These are phyloP conservation scores for Drosophila sulfurigaster DNA, from an alignment of 1,140 invertebrate species.

Conservation along the genomic window DNA sequence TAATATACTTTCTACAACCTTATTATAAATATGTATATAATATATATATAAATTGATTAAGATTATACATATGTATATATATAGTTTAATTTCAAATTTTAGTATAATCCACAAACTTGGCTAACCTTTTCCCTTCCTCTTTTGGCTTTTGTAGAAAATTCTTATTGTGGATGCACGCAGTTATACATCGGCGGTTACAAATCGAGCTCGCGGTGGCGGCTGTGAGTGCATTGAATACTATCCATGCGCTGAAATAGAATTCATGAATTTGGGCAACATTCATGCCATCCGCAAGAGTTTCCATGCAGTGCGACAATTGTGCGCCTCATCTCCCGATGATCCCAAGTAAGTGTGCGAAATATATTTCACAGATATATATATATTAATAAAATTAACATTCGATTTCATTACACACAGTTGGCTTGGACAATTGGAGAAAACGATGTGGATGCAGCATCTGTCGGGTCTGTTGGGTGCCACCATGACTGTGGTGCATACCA, in stretches of 20 bases:
- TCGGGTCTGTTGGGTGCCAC: conserved; percentile 93
- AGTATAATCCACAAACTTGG: too few species aligned
- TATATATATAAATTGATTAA: too few species aligned
- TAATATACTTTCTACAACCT: too few species aligned
- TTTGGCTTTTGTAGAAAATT: conserved; percentile 88
- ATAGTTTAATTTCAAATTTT: too few species aligned
- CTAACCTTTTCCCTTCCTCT: too few species aligned
- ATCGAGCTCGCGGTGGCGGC: conserved; percentile 97
- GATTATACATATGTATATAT: too few species aligned
- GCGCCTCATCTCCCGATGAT: conserved; percentile 90
- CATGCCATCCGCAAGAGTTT: conserved; percentile 96
- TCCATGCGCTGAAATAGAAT: conserved; percentile 96
- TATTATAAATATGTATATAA: too few species aligned
- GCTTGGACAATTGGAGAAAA: conserved; percentile 94
- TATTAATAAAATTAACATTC: conserved; percentile 69
- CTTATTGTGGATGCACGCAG: conserved; percentile 97
- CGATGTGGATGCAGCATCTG: conserved; percentile 96
- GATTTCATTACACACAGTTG: conserved; percentile 87
- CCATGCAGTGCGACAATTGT: conserved; percentile 91
- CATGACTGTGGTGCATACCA: conserved; percentile 91
- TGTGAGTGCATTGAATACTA: conserved; percentile 98
- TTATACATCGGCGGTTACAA: conserved; percentile 97
- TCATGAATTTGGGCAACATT: conserved; percentile 99
- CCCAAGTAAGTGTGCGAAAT: conserved; percentile 88
- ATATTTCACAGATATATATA: background rate